phyloP scores from a whole-genome alignment of 1,140 invertebrate species.

The Hyles vespertilio region DNA sequence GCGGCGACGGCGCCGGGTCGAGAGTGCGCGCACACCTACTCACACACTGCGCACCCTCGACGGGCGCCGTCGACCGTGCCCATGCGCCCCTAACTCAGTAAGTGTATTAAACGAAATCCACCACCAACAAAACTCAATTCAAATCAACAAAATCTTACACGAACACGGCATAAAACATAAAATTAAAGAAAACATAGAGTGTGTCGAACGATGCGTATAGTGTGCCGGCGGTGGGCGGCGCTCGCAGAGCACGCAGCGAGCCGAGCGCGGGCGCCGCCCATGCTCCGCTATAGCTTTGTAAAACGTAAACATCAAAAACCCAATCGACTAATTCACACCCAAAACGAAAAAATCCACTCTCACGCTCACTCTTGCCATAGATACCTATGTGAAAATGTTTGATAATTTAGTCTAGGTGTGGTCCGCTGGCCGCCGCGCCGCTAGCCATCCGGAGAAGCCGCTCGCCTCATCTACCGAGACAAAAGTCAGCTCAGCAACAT shows the following conservation, averaged over 20 bases:
- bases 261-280: slow-evolving; percentile 64
- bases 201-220: slow-evolving; percentile 67
- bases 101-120: slow-evolving; percentile 75
- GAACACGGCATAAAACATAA: slow-evolving; percentile 74
- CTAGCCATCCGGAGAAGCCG: slow-evolving; percentile 56
- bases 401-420: slow-evolving; percentile 70
- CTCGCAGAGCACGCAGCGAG: slow-evolving; percentile 36
- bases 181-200: slow-evolving; percentile 70
- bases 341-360: slow-evolving; percentile 75
- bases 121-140: slow-evolving; percentile 74
- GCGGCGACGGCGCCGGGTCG: slow-evolving; percentile 23
- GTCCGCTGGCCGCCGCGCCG: slow-evolving; percentile 62
- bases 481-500: slow-evolving; percentile 66
- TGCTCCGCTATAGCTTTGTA: slow-evolving; percentile 63
- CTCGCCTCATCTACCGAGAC: slow-evolving; percentile 74
- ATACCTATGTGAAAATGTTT: slow-evolving; percentile 75
- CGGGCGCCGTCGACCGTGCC: slow-evolving; percentile 20
- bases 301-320: slow-evolving; percentile 74
- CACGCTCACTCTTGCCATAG: slow-evolving; percentile 75
- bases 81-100: slow-evolving; percentile 50
- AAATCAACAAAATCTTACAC: slow-evolving; percentile 73
- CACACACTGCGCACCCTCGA: slow-evolving; percentile 42
- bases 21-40: slow-evolving; percentile 37
- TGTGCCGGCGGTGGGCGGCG: slow-evolving; percentile 63
- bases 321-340: slow-evolving; percentile 75